Evolutionary conservation across 2,113 vertebrate genomes (phyloP), one percentile per base, ranked within the genome.

Genomic region (Poeciliopsis occidentalis): DNA sequence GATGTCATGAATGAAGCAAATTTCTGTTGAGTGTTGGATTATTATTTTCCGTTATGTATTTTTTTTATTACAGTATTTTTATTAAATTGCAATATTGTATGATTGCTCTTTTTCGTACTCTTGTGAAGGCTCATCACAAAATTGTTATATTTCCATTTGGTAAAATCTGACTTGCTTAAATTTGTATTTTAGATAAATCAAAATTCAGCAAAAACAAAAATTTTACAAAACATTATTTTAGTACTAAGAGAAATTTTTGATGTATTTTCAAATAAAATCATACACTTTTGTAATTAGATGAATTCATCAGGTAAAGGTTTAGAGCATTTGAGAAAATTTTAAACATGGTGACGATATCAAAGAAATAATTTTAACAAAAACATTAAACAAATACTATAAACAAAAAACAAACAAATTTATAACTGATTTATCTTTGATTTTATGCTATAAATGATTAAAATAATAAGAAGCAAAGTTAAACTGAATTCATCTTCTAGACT

Each of bases 401-500:
- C 51, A 57, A 57, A 54, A 22, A 24, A 22, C 24, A 54, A 37
- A 37, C 34, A 3, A 10, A 11, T 37, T 37, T 31, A 31, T 31
- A 37, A 24, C 7, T n/a, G 51, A 19, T n/a, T n/a, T 57, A 57
- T 57, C 51, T 57, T 57, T 57, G 7, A n/a, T 24, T 57, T 17
- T 57, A 22, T 22, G 47, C 47, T 57, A 19, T 65, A 60, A n/a
- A 29, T 26, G 11, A 0, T 10, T 47, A 57, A 47, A 0, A 0
- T 37, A 54, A 0, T 54, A 32, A 32, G 8, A 24, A 29, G 63
- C 22, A 57, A 27, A 68, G 31, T 60, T 69, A 64, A 60, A 4
- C 24, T 68, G 10, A 73, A 69, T 64, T 27, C 27, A 54, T 77
- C 32, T 60, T 65, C 15, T 17, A 30, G 31, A 11, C 47, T n/a